Conservation (phyloP, 2,113 vertebrate species). For the Arothron firmamentum region DNA sequence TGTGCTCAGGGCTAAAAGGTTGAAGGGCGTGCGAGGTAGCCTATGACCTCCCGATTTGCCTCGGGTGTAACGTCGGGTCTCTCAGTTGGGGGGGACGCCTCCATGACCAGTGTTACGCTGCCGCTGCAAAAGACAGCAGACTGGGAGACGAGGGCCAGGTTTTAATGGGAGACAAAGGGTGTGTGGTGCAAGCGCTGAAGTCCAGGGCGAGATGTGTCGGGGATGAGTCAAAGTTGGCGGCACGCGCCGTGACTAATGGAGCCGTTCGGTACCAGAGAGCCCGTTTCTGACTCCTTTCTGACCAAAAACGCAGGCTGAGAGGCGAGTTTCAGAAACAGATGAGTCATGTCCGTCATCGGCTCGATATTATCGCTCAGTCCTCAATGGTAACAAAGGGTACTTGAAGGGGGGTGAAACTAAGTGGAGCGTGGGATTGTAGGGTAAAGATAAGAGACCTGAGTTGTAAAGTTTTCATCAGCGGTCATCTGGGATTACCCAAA, state of each 20-base stretch:
- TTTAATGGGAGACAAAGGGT: conserved; percentile 52
- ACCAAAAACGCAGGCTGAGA: conserved; percentile 44
- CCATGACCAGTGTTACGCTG: conserved; percentile 45
- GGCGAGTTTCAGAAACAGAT: conserved; percentile 44
- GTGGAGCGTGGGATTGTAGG: conserved; percentile 44
- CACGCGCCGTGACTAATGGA: conserved; percentile 83
- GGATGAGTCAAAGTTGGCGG: conserved; percentile 84
- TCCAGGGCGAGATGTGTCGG: conserved; percentile 82
- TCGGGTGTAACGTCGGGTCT: conserved; percentile 42
- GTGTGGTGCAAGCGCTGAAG: conserved; percentile 60
- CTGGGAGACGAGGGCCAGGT: conserved; percentile 15
- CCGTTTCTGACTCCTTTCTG: conserved; percentile 52
- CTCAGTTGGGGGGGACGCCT: conserved; percentile 31
- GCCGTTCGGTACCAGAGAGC: conserved; percentile 75
- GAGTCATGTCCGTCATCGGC: conserved; percentile 69
- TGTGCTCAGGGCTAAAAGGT: conserved; percentile 50
- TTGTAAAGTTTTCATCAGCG: conserved; percentile 24
- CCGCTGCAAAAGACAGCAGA: conserved; percentile 16
- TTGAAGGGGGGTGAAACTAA: conserved; percentile 17
- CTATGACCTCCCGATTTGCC: conserved; percentile 59
- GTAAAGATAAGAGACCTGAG: conserved; percentile 33
- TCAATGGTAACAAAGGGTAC: conserved; percentile 38
- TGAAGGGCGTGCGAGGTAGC: conserved; percentile 54
- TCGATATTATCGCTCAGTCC: conserved; percentile 43
- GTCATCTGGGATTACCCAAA: conserved; percentile 8